Base-by-base conservation (phyloP, 2,113 vertebrate genomes). In the Gadus macrocephalus region DNA sequence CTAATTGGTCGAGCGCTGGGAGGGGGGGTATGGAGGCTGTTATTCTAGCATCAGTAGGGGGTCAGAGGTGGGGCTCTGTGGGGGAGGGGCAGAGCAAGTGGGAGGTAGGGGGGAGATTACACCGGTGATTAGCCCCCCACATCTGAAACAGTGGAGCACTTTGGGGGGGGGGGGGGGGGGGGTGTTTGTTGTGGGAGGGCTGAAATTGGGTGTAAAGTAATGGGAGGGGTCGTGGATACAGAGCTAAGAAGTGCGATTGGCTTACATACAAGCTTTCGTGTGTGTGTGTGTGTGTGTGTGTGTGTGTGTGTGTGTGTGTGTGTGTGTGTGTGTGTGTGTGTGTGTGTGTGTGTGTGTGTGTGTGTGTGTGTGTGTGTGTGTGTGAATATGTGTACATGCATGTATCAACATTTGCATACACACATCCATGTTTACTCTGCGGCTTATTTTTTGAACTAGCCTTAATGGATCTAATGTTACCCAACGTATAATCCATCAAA, bases 1-100 rank as follows among this genome's bases (percentile, higher is more conserved):
- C 86, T 89, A 89, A 91, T 90, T 89, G 80, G 81, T 64, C 61
- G 77, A 78, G 67, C 31, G 71, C 27, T 71, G 66, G 78, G 73
- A 76, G 76, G 71, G 74, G 71, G 64, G 86, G 81, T 81, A 69
- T 80, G 76, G 83, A 82, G 73, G 83, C 85, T 86, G 84, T 90
- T 90, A 85, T 89, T 90, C 72, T 90, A 86, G 88, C 89, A 89
- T 89, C 65, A 62, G 80, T 65, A 25, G 42, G 20, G 77, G 83
- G 87, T 90, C 82, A 90, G 75, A 88, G 86, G 89, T 90, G 78
- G 81, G 82, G 42, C 8, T 49, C 9, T 14, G 86, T 81, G 81
- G 72, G 79, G 76, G 83, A 80, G 71, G 83, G 42, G 20, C 75
- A 82, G 88, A 90, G 89, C 73, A 88, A 85, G 89, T 90, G 78